phyloP scores from a whole-genome alignment of 2,888 invertebrate species.

The Synergus gifuensis region DNA sequence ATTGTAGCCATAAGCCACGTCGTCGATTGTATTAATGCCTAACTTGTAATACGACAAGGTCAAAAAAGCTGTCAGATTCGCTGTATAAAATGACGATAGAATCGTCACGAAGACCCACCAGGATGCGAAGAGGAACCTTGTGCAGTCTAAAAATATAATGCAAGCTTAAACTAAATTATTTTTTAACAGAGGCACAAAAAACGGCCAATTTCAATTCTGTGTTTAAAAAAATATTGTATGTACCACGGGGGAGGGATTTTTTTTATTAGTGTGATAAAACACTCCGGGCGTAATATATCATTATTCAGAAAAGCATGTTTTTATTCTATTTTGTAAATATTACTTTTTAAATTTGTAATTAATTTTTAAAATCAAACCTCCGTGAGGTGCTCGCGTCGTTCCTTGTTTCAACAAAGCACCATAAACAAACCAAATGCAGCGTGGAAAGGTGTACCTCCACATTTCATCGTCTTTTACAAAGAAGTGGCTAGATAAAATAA shows the following conservation, averaged over 20 bases:
- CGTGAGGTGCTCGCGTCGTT: constrained; percentile 87
- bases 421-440: constrained; percentile 93
- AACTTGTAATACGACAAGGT: constrained; percentile 91
- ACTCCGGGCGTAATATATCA: no score
- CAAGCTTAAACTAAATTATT: neutral
- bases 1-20: constrained; percentile 84
- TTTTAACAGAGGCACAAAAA: no score
- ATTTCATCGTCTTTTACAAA: constrained; percentile 80
- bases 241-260: constrained; percentile 51
- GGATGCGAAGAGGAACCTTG: constrained; percentile 90
- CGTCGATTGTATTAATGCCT: constrained; percentile 85
- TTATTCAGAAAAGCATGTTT: no score
- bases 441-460: constrained; percentile 82
- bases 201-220: no score
- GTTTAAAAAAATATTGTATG: no score
- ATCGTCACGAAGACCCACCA: constrained; percentile 96
- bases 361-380: constrained; percentile 80
- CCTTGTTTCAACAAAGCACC: constrained; percentile 94
- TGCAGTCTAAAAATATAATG: constrained; percentile 84
- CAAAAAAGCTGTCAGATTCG: constrained; percentile 92
- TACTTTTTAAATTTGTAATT: neutral
- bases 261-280: no score
- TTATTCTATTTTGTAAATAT: neutral
- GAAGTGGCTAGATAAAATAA: constrained; percentile 53
- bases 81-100: constrained; percentile 93